Evolutionary conservation across 2,113 vertebrate species (phyloP).

Genomic region (Sturnus vulgaris): DNA sequence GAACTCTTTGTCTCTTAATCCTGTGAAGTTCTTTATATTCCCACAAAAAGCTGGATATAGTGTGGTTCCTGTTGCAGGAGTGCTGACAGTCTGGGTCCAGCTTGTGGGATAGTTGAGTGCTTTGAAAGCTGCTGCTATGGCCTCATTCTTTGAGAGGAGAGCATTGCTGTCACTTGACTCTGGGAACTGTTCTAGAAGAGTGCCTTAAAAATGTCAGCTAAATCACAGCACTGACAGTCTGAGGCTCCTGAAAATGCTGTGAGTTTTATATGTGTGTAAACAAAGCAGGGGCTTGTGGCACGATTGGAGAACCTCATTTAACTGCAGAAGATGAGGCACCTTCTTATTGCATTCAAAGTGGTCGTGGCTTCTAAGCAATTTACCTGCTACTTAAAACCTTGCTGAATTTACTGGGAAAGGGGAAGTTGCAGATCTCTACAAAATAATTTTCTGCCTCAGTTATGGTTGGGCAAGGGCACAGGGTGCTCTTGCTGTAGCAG

Average conservation of each 20-base stretch:
- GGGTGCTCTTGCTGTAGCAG: background rate
- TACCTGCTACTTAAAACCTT: background rate
- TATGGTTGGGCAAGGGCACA: background rate
- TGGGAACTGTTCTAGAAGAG: background rate
- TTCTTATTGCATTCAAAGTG: background rate
- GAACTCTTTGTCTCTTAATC: background rate
- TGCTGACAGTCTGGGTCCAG: background rate
- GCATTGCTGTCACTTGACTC: background rate
- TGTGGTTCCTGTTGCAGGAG: background rate
- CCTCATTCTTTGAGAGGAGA: background rate
- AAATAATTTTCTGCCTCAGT: background rate
- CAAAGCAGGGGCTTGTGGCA: background rate
- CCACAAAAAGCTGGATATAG: background rate
- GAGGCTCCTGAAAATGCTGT: background rate
- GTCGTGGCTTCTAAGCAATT: background rate
- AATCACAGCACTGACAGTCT: background rate
- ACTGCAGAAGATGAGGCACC: background rate
- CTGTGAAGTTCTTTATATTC: background rate
- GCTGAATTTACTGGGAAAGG: background rate
- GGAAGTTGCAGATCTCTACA: background rate
- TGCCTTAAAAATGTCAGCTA: background rate
- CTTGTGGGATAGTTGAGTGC: rapidly evolving
- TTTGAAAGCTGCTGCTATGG: background rate
- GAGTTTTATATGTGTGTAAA: background rate
- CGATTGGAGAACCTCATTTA: background rate